Percentiles rank a stretch among this genome's conserved stretches.
Evolutionary conservation across 2,113 vertebrate species (phyloP).

Genomic region (Octodon degus): DNA sequence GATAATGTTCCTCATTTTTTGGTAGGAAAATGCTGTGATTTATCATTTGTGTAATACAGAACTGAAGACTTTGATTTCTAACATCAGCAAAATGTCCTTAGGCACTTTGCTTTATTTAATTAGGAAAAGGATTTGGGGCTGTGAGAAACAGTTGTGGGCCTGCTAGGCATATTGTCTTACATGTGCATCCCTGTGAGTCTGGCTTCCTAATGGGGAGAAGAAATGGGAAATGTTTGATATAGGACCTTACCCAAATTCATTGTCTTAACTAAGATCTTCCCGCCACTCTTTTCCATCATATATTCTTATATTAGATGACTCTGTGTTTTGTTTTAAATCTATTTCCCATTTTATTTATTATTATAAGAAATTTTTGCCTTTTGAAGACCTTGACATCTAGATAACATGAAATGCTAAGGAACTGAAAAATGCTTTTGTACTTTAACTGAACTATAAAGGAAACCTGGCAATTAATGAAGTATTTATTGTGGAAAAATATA

Average conservation of each 20-base stretch:
- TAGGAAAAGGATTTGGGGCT: background rate
- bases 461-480: background rate
- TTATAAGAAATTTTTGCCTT: background rate
- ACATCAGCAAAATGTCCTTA: background rate
- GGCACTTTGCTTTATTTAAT: background rate
- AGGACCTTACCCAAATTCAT: background rate
- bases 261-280: background rate
- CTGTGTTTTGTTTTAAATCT: background rate
- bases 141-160: background rate
- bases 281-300: background rate
- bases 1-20: conserved; percentile 3
- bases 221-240: background rate
- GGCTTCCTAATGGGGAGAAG: background rate
- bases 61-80: conserved; percentile 41
- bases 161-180: background rate
- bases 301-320: background rate
- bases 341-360: background rate
- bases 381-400: background rate
- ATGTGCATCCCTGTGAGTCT: background rate
- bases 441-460: background rate
- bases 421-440: background rate
- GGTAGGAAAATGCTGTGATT: conserved; percentile 2
- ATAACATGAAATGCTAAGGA: background rate
- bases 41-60: background rate
- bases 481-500: background rate